Conservation (phyloP, 2,888 invertebrate species). For the Andrena dorsata region DNA sequence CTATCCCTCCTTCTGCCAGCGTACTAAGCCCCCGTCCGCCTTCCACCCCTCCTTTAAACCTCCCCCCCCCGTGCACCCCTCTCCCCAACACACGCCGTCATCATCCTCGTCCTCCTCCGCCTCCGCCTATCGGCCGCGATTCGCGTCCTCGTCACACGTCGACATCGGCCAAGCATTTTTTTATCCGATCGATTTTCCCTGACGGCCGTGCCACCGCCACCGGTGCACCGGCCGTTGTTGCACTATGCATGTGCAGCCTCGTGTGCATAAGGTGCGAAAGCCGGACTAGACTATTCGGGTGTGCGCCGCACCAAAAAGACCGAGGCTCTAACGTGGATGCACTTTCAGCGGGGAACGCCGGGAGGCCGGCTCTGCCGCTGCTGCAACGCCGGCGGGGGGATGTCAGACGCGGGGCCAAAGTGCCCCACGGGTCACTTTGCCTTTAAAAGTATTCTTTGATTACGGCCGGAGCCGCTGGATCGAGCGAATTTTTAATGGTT, state of each 20-base stretch:
- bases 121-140: constrained; percentile 71
- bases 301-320: constrained; percentile 67
- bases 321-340: constrained; percentile 71
- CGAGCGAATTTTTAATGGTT: constrained; percentile 59
- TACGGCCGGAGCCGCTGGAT: constrained; percentile 37
- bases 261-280: constrained; percentile 74
- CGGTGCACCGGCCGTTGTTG: constrained; percentile 66
- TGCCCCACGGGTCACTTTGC: constrained; percentile 49
- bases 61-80: background rate
- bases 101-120: constrained; percentile 70
- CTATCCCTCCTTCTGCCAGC: constrained; percentile 78
- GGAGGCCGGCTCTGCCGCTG: background rate
- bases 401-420: constrained; percentile 43
- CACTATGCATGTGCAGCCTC: constrained; percentile 74
- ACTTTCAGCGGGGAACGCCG: constrained; percentile 54
- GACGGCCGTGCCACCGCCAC: constrained; percentile 56
- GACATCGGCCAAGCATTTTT: constrained; percentile 79
- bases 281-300: constrained; percentile 72
- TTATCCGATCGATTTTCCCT: constrained; percentile 75
- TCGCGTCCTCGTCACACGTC: constrained; percentile 80
- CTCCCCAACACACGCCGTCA: constrained; percentile 62
- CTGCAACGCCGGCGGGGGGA: constrained; percentile 32
- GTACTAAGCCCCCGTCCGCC: constrained; percentile 69
- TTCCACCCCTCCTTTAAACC: constrained; percentile 62
- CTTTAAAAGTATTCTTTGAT: constrained; percentile 61